Evolutionary conservation across 2,888 invertebrate genomes (phyloP).

Genomic region (Thecophora atra): DNA sequence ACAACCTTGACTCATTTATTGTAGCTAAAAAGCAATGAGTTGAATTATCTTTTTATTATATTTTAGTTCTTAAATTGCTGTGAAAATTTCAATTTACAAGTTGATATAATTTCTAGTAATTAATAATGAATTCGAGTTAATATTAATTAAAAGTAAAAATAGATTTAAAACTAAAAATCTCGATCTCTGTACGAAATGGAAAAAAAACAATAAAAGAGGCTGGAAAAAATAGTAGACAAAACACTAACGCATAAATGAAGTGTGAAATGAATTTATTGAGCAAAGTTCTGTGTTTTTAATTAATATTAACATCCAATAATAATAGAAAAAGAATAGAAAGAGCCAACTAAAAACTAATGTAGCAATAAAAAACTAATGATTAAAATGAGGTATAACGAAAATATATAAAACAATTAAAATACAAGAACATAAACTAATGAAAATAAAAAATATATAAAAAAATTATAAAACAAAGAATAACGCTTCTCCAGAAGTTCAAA

Average conservation of each 20-base stretch:
- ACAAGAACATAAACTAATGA: neutral
- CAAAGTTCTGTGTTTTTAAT: no score
- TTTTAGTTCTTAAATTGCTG: neutral
- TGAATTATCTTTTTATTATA: neutral
- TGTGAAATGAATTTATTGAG: no score
- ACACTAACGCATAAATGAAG: no score
- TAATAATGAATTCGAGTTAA: neutral
- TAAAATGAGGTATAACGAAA: neutral
- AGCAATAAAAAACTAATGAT: no score
- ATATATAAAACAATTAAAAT: neutral
- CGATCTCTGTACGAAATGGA: no score
- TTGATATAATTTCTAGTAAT: neutral
- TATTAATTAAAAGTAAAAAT: neutral
- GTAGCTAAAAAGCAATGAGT: neutral
- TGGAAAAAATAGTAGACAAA: no score
- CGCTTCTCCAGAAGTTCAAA: slow-evolving; percentile 11
- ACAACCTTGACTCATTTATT: slow-evolving; percentile 13
- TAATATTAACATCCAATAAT: no score
- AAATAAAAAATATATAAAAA: no score
- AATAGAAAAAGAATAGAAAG: no score
- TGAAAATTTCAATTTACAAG: neutral
- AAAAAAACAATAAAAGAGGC: no score
- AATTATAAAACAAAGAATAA: slow-evolving; percentile 16
- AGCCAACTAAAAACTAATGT: no score
- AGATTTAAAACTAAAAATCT: no score